Evolutionary conservation across 37 sponge, comb jelly and placozoan genomes (phyloP).

Genomic region (Tethya wilhelma): DNA sequence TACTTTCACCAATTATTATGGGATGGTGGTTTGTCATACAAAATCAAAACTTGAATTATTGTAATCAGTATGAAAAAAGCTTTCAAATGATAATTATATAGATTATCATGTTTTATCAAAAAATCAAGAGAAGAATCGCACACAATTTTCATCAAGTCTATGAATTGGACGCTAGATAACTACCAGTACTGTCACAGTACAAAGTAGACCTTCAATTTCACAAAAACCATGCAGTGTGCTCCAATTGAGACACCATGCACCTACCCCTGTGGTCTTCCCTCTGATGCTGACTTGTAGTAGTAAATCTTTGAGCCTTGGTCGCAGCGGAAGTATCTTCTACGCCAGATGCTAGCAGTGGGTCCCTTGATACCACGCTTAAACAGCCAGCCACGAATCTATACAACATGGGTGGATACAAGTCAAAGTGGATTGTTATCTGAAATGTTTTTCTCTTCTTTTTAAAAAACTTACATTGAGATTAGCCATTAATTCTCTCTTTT

Average conservation of each 20-base stretch:
- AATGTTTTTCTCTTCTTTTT: background rate
- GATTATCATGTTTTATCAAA: too few relatives aligned
- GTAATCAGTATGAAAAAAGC: too few relatives aligned
- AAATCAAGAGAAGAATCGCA: too few relatives aligned
- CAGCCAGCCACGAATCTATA: conserved; percentile 71
- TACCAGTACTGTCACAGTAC: too few relatives aligned
- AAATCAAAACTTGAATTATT: too few relatives aligned
- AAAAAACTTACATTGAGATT: conserved; percentile 51
- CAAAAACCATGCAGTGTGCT: too few relatives aligned
- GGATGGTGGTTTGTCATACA: too few relatives aligned
- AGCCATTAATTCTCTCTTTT: conserved; percentile 29
- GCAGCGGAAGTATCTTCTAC: conserved; percentile 78
- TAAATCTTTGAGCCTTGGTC: conserved; percentile 66
- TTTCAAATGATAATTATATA: too few relatives aligned
- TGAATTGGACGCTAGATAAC: too few relatives aligned
- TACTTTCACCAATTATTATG: too few relatives aligned
- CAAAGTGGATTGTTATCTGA: background rate
- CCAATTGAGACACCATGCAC: conserved; percentile 1
- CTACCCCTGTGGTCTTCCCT: conserved; percentile 79
- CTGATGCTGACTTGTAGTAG: conserved; percentile 74
- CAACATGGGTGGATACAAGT: background rate
- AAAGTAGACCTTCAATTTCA: too few relatives aligned
- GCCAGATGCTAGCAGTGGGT: conserved; percentile 70
- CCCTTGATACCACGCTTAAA: conserved; percentile 75
- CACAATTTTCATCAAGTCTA: too few relatives aligned